These are phyloP conservation scores for Triplophysa tibetana DNA, from an alignment of 2,113 vertebrate species.

Conservation along the genomic window DNA sequence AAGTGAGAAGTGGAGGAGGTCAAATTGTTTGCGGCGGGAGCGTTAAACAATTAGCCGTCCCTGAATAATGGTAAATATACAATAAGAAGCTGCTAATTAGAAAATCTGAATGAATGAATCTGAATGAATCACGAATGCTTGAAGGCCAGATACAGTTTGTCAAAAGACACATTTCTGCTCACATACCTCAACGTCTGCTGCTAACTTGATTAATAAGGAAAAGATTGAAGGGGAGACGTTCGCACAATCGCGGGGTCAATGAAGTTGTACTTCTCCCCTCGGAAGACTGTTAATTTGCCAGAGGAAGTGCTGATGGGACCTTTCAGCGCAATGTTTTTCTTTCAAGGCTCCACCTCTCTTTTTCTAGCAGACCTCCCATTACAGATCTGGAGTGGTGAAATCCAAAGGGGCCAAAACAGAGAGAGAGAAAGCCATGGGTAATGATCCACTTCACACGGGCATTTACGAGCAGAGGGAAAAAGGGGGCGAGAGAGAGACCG, in stretches of 20 bases:
- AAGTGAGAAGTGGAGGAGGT: slow-evolving; percentile 20
- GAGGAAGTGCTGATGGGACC: slow-evolving; percentile 93
- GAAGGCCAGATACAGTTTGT: slow-evolving; percentile 25
- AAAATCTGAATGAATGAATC: slow-evolving; percentile 1
- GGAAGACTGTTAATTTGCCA: slow-evolving; percentile 90
- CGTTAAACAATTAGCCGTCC: background rate
- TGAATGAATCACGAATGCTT: background rate
- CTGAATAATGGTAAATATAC: slow-evolving; percentile 23
- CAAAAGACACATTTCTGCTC: slow-evolving; percentile 12
- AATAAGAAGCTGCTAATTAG: slow-evolving; percentile 16
- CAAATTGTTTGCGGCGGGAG: slow-evolving; percentile 26
- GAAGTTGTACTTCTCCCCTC: slow-evolving; percentile 88
- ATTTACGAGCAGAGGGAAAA: slow-evolving; percentile 74
- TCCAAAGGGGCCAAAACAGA: slow-evolving; percentile 81
- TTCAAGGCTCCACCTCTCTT: slow-evolving; percentile 73
- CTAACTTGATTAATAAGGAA: background rate
- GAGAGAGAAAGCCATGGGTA: slow-evolving; percentile 79
- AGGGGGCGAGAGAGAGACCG: slow-evolving; percentile 12
- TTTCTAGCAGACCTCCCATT: slow-evolving; percentile 73
- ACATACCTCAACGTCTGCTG: background rate
- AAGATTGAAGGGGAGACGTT: slow-evolving; percentile 71
- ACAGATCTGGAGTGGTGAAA: slow-evolving; percentile 86
- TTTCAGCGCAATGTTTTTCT: slow-evolving; percentile 91
- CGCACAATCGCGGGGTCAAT: slow-evolving; percentile 88
- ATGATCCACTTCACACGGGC: slow-evolving; percentile 89